Percentiles rank a stretch among this genome's conserved stretches.
phyloP scores from a whole-genome alignment of 2,113 vertebrate genomes.

The Bos indicus region DNA sequence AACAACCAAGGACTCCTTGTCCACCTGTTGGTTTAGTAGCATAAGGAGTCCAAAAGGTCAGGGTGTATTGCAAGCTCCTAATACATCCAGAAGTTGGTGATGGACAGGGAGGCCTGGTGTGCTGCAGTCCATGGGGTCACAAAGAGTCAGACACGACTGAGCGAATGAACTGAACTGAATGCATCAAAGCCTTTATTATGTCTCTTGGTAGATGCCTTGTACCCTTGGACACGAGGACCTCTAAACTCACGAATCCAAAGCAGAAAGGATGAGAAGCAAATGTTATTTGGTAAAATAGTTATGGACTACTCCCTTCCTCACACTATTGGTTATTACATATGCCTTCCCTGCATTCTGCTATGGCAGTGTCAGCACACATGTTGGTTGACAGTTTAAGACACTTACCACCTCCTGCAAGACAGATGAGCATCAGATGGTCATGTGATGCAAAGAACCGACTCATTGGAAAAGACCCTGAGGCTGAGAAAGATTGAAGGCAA shows the following conservation, averaged over 20 bases:
- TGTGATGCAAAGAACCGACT: neutral
- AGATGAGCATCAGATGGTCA: neutral
- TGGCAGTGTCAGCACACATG: neutral
- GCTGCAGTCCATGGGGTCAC: neutral
- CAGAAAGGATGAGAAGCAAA: neutral
- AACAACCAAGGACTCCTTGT: neutral
- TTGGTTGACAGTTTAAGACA: neutral
- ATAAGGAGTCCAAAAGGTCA: neutral
- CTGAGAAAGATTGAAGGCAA: neutral
- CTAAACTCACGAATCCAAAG: neutral
- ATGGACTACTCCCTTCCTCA: neutral
- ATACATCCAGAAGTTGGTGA: neutral
- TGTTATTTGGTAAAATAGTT: neutral
- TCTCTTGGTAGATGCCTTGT: neutral
- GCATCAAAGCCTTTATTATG: too few relatives aligned
- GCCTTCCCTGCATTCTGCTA: neutral
- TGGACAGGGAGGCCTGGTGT: neutral
- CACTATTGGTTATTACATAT: neutral
- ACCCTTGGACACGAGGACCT: neutral
- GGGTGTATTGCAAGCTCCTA: neutral
- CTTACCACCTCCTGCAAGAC: neutral
- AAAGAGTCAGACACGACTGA: neutral
- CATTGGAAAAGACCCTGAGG: neutral
- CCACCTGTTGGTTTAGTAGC: too few relatives aligned
- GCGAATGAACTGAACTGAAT: neutral